phyloP scores from a whole-genome alignment of 35 echinoderm and acorn worm species.

The Ophioderma brevispina region DNA sequence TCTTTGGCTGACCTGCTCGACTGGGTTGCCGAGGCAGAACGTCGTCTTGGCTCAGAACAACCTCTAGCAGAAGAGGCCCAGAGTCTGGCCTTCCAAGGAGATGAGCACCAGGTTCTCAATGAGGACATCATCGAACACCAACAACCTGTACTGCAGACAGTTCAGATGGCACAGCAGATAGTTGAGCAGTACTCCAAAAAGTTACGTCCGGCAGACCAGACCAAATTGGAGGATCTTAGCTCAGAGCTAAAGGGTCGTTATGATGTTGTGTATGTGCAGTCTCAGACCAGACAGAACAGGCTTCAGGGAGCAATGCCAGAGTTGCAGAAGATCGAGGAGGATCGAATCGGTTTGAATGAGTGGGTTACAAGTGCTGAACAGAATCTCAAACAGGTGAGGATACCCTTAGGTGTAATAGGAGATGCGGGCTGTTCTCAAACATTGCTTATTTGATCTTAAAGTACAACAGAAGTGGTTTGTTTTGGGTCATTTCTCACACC shows the following conservation, averaged over 20 bases:
- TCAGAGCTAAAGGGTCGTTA: conserved; percentile 74
- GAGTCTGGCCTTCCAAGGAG: conserved; percentile 28
- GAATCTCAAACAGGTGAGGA: conserved; percentile 26
- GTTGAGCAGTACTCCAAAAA: conserved; percentile 57
- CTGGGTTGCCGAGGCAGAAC: conserved; percentile 83
- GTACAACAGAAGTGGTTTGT: no score
- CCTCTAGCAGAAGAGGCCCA: conserved; percentile 65
- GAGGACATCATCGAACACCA: conserved; percentile 80
- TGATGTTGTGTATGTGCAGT: conserved; percentile 84
- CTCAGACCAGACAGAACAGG: conserved; percentile 89
- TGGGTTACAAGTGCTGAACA: conserved; percentile 64
- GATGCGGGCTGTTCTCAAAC: no score
- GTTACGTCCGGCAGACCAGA: conserved; percentile 48
- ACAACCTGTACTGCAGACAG: conserved; percentile 69
- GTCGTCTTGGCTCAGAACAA: conserved; percentile 80
- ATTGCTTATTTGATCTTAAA: no score
- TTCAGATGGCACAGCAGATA: conserved; percentile 76
- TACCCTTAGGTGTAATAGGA: no score
- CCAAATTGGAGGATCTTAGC: conserved; percentile 75
- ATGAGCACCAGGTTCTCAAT: conserved; percentile 75
- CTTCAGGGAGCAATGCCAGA: conserved; percentile 55
- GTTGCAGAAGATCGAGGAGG: conserved; percentile 66
- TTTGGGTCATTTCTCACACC: no score
- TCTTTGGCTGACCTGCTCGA: conserved; percentile 69
- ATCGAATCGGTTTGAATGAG: conserved; percentile 41